phyloP scores from a whole-genome alignment of 37 sponge, comb jelly and placozoan species.

The Lycopodina hypogea region DNA sequence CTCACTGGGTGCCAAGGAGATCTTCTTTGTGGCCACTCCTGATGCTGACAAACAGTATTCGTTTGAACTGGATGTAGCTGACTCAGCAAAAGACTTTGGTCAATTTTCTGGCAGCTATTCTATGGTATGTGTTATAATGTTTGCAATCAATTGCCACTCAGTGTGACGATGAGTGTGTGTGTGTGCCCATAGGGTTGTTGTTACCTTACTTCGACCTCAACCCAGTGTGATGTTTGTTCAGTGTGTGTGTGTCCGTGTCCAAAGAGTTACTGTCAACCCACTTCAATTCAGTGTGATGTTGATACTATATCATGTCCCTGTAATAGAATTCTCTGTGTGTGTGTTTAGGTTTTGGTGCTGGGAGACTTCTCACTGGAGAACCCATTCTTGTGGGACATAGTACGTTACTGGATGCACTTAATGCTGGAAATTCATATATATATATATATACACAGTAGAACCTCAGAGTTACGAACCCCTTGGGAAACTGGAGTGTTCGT shows the following conservation, averaged over 20 bases:
- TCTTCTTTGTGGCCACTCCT: slow-evolving; percentile 78
- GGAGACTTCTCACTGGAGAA: slow-evolving; percentile 73
- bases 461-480: too few species aligned
- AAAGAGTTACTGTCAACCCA: neutral
- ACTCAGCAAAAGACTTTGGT: slow-evolving; percentile 43
- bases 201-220: neutral
- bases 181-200: neutral
- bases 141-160: neutral
- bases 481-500: too few species aligned
- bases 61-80: slow-evolving; percentile 63
- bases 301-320: neutral
- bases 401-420: slow-evolving; percentile 17
- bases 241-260: neutral
- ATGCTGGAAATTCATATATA: too few species aligned
- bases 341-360: slow-evolving; percentile 55
- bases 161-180: neutral
- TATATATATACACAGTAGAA: too few species aligned
- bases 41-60: slow-evolving; percentile 47
- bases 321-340: too few species aligned
- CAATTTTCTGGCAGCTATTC: slow-evolving; percentile 35
- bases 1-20: slow-evolving; percentile 45
- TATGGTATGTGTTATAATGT: slow-evolving; percentile 7
- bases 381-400: slow-evolving; percentile 67
- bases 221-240: neutral
- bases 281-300: neutral